Conservation (phyloP, 2,888 invertebrate genomes). For the Cheilosia impressa region DNA sequence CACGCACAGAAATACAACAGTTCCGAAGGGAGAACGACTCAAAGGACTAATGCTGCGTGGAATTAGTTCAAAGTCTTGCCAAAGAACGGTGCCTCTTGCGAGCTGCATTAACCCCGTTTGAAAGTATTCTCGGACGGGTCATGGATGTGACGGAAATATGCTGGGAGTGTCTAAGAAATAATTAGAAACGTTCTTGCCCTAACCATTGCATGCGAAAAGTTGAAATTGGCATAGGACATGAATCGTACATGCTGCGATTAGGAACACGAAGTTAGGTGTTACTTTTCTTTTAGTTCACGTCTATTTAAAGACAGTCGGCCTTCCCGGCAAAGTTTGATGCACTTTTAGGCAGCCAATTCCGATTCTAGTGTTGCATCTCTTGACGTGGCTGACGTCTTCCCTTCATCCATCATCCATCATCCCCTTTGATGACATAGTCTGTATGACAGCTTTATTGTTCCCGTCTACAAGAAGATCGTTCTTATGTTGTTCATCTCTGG, state of each 20-base stretch:
- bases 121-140: conserved; percentile 62
- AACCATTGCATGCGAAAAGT: conserved; percentile 14
- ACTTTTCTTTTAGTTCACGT: too few relatives aligned
- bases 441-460: background rate
- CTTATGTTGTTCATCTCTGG: too few relatives aligned
- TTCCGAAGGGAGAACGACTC: background rate
- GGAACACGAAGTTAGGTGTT: too few relatives aligned
- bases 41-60: background rate
- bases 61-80: conserved; percentile 62
- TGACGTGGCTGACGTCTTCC: background rate
- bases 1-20: conserved; percentile 38
- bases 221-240: conserved; percentile 20
- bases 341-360: background rate
- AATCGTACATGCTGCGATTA: background rate
- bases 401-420: background rate
- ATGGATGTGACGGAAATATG: conserved; percentile 34
- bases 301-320: too few relatives aligned
- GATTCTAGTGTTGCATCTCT: background rate
- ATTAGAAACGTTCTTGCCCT: conserved; percentile 9
- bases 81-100: conserved; percentile 15
- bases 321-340: too few relatives aligned
- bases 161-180: conserved; percentile 44
- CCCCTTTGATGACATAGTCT: background rate
- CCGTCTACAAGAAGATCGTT: background rate
- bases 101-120: conserved; percentile 68